These are phyloP conservation scores for Polyodon spathula DNA, from an alignment of 2,113 vertebrate genomes.

Conservation along the genomic window DNA sequence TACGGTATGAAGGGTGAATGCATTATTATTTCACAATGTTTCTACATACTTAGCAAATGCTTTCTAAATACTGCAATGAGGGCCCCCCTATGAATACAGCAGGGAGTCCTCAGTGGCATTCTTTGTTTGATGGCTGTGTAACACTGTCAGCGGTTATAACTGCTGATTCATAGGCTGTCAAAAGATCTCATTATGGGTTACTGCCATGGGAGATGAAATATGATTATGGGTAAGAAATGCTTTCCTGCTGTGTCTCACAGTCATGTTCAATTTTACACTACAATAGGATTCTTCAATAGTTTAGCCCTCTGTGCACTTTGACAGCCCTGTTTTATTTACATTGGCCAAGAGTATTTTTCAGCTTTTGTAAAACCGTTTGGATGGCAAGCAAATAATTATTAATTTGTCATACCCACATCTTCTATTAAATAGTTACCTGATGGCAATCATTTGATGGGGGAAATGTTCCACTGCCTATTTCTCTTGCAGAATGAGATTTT, in stretches of 20 bases:
- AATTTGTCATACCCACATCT: not conserved
- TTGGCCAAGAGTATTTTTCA: not conserved
- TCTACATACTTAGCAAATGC: conserved; percentile 34
- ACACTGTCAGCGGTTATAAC: conserved; percentile 60
- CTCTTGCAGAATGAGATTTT: conserved; percentile 26
- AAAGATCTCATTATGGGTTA: conserved; percentile 53
- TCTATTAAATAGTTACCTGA: conserved; percentile 39
- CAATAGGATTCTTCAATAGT: conserved; percentile 19
- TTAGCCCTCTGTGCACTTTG: not conserved
- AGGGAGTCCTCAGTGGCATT: conserved; percentile 45
- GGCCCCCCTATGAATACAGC: conserved; percentile 29
- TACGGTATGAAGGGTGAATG: conserved; percentile 38
- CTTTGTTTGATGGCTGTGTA: conserved; percentile 33
- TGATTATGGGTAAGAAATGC: conserved; percentile 28
- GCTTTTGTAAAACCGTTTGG: conserved; percentile 26
- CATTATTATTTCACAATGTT: conserved; percentile 49
- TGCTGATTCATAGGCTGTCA: conserved; percentile 63
- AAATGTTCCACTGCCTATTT: conserved; percentile 24
- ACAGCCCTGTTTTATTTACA: too few relatives aligned
- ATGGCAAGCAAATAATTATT: not conserved
- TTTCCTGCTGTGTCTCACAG: too few relatives aligned
- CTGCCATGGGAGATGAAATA: conserved; percentile 36
- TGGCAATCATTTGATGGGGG: conserved; percentile 25
- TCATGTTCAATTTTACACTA: conserved; percentile 26
- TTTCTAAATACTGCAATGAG: conserved; percentile 49